These are phyloP conservation scores for Clitarchus hookeri DNA, from an alignment of 2,888 invertebrate species.

Conservation along the genomic window DNA sequence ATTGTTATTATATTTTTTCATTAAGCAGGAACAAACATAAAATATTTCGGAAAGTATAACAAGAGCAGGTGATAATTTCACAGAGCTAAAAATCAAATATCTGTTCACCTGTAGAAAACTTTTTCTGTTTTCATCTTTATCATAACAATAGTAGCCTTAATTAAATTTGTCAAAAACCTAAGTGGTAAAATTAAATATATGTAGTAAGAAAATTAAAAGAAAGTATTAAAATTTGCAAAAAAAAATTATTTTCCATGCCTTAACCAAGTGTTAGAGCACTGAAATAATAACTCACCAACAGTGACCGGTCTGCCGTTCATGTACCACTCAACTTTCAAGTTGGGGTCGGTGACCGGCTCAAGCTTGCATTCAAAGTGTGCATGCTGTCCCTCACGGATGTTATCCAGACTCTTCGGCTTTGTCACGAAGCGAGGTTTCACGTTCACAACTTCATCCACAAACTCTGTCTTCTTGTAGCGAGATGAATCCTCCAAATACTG, in stretches of 20 bases:
- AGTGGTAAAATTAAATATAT: no score
- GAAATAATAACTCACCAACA: conserved; percentile 62
- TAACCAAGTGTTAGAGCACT: neutral
- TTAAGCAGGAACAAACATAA: no score
- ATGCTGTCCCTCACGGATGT: conserved; percentile 85
- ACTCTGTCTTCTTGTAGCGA: conserved; percentile 79
- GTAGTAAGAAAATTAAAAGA: conserved; percentile 25
- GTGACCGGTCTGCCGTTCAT: conserved; percentile 94
- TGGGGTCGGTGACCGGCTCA: conserved; percentile 95
- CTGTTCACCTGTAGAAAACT: no score
- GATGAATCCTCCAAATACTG: conserved; percentile 88
- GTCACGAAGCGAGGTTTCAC: conserved; percentile 84
- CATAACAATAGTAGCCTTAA: no score
- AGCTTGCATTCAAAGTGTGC: conserved; percentile 98
- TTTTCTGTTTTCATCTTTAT: no score
- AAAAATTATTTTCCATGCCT: conserved; percentile 21
- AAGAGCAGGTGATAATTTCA: no score
- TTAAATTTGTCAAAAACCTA: no score
- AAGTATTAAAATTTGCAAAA: conserved; percentile 7
- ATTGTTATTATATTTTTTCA: no score
- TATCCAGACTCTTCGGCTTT: conserved; percentile 83
- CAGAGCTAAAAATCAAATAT: no score
- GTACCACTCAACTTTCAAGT: conserved; percentile 95
- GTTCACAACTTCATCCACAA: conserved; percentile 81
- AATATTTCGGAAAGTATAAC: no score